Percentiles rank a stretch among this genome's conserved stretches.
These are phyloP conservation scores for Choristoneura fumiferana DNA, from an alignment of 1,140 invertebrate genomes.

Conservation along the genomic window DNA sequence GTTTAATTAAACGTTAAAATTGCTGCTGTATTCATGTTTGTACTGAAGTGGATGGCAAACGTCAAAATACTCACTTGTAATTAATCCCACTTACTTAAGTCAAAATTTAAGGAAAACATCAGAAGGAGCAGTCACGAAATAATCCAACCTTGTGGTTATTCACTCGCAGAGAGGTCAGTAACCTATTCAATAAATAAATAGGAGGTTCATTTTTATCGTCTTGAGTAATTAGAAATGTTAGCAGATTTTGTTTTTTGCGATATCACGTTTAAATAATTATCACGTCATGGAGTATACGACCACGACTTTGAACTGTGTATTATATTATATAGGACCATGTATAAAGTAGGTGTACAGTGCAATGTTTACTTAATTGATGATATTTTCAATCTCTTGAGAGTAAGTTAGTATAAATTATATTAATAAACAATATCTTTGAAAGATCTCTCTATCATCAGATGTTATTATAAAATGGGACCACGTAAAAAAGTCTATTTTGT, in stretches of 20 bases:
- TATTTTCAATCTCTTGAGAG: neutral
- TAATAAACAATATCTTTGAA: neutral
- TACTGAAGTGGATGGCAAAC: no score
- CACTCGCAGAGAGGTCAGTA: neutral
- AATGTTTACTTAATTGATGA: no score
- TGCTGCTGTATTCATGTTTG: no score
- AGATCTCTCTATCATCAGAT: no score
- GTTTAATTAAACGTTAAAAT: no score
- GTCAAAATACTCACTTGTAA: neutral
- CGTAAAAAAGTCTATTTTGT: no score
- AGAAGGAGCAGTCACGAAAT: conserved; percentile 2
- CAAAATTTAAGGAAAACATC: conserved; percentile 1
- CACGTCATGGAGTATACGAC: neutral
- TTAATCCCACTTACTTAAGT: neutral
- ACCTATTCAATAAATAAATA: neutral
- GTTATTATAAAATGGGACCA: no score
- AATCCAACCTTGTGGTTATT: conserved; percentile 4
- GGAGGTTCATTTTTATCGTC: neutral
- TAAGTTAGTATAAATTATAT: neutral
- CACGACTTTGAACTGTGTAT: neutral
- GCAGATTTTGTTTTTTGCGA: neutral
- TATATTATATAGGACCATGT: neutral
- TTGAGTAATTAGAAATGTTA: neutral
- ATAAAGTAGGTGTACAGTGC: no score
- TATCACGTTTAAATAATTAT: neutral